phyloP scores from a whole-genome alignment of 1,140 invertebrate species.

The Drosophila carrolli region DNA sequence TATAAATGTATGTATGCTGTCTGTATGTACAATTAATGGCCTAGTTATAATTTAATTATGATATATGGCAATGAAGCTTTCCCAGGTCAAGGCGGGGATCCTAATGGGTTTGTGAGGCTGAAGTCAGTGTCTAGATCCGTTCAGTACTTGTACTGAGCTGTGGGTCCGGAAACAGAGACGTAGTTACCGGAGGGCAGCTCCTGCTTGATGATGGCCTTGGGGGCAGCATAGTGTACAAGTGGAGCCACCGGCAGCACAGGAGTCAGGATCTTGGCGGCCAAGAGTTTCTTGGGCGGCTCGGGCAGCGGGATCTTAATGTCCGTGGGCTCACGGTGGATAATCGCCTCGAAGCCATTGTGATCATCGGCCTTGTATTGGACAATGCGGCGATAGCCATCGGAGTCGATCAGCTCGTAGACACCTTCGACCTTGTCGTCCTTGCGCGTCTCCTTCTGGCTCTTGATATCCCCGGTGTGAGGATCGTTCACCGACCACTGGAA shows the following conservation, averaged over 20 bases:
- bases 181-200: constrained; percentile 59
- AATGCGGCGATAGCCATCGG: constrained; percentile 89
- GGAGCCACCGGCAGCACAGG: constrained; percentile 56
- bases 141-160: constrained; percentile 73
- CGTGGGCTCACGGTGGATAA: constrained; percentile 87
- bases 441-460: constrained; percentile 87
- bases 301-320: constrained; percentile 85
- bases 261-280: constrained; percentile 65
- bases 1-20: constrained; percentile 19
- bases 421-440: constrained; percentile 87
- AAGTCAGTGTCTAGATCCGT: constrained; percentile 1
- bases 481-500: constrained; percentile 86
- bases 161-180: constrained; percentile 74
- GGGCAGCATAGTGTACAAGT: constrained; percentile 62
- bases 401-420: constrained; percentile 87
- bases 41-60: constrained; percentile 39
- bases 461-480: constrained; percentile 87
- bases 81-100: constrained; percentile 16
- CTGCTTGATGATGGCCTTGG: constrained; percentile 58
- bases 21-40: constrained; percentile 36
- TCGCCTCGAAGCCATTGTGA: constrained; percentile 89
- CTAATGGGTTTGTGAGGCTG: constrained; percentile 6
- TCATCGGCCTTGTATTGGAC: constrained; percentile 91
- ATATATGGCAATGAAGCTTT: constrained; percentile 33
- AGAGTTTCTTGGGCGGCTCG: constrained; percentile 73